Percentiles rank a stretch among this genome's conserved stretches.
Conservation (phyloP, 2,797 vertebrate genomes). For the Ptychadena robeensis region DNA sequence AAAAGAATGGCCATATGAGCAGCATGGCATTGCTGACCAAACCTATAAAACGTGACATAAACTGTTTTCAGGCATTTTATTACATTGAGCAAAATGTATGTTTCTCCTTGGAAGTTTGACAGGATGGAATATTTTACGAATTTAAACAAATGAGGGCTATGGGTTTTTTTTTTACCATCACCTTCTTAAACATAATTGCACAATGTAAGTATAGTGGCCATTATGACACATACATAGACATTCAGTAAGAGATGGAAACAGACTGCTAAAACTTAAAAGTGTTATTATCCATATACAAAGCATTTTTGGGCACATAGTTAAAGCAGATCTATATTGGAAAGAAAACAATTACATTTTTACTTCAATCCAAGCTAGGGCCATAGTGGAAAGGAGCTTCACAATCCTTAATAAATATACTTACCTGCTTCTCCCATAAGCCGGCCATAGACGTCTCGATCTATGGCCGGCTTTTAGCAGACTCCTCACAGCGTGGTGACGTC, state of each 20-base stretch:
- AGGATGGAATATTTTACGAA: neutral
- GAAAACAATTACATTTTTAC: no score
- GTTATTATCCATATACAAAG: no score
- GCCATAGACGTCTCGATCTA: no score
- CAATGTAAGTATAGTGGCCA: neutral
- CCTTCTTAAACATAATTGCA: neutral
- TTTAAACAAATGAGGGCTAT: neutral
- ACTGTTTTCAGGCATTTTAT: neutral
- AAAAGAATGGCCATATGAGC: slow-evolving; percentile 32
- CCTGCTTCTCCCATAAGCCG: no score
- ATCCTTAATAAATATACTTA: no score
- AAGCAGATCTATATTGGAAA: no score
- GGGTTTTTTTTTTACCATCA: neutral
- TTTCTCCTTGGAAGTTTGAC: neutral
- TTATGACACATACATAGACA: neutral
- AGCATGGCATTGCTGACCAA: slow-evolving; percentile 1
- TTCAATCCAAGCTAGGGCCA: no score
- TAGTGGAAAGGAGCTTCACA: no score
- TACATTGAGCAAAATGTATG: neutral
- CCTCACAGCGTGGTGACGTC: no score
- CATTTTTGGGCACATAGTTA: no score
- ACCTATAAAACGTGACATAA: slow-evolving; percentile 15
- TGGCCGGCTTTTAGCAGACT: no score
- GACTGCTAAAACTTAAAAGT: no score
- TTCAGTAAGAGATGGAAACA: neutral